phyloP scores from a whole-genome alignment of 2,113 vertebrate genomes.

The Danionella cerebrum region DNA sequence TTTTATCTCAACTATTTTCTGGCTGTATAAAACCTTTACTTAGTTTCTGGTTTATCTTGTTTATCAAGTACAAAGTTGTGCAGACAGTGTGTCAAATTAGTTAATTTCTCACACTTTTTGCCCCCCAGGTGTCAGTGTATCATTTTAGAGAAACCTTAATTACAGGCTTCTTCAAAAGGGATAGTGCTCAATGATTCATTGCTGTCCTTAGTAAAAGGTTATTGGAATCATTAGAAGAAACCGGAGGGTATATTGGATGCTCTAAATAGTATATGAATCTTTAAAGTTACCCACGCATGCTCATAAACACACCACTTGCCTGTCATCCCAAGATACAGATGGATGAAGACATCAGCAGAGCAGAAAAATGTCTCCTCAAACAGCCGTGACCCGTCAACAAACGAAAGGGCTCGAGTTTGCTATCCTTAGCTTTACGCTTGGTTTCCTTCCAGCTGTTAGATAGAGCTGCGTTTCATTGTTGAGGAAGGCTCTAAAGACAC shows the following conservation, averaged over 20 bases:
- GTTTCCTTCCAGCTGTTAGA: neutral
- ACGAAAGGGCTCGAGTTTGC: neutral
- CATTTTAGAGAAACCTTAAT: neutral
- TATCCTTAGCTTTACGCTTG: neutral
- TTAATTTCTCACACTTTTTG: neutral
- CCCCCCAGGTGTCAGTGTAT: neutral
- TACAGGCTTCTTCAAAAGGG: constrained; percentile 12
- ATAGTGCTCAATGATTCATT: constrained; percentile 17
- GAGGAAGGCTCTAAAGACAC: neutral
- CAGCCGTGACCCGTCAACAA: neutral
- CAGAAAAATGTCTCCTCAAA: constrained; percentile 9
- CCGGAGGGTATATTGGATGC: neutral
- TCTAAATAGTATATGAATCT: neutral
- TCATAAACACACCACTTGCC: neutral
- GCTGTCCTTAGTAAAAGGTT: constrained; percentile 23
- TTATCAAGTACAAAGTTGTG: neutral
- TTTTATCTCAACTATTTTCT: too few relatives aligned
- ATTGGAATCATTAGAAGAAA: constrained; percentile 13
- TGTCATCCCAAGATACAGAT: neutral
- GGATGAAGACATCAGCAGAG: constrained; percentile 21
- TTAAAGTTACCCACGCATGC: neutral
- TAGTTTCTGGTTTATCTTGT: too few relatives aligned
- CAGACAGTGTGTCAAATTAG: neutral
- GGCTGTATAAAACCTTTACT: too few relatives aligned
- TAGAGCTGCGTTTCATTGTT: neutral